Evolutionary conservation across 2,888 invertebrate genomes (phyloP).

Genomic region (Ctena decussata): DNA sequence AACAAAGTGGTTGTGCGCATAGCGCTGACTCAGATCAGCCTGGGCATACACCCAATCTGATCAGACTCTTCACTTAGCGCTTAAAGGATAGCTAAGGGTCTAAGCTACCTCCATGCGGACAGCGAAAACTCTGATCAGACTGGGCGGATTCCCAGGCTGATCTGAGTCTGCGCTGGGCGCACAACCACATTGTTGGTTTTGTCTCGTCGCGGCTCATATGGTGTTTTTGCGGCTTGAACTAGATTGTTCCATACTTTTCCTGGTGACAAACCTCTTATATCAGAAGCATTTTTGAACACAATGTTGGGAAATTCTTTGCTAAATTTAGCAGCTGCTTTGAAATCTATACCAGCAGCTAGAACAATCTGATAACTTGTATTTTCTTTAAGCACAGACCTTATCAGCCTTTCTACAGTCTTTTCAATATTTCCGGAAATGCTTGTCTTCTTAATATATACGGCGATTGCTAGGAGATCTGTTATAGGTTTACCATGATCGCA

Average conservation of each 20-base stretch:
- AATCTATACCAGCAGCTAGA: not conserved
- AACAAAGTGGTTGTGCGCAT: too few relatives aligned
- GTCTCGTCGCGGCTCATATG: too few relatives aligned
- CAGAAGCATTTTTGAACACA: not conserved
- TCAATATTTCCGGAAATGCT: not conserved
- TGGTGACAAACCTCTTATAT: slow-evolving; percentile 5
- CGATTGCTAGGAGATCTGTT: slow-evolving; percentile 46
- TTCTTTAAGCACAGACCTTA: slow-evolving; percentile 12
- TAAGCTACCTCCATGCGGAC: too few relatives aligned
- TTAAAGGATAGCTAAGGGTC: too few relatives aligned
- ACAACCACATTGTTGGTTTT: too few relatives aligned
- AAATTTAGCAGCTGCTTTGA: not conserved
- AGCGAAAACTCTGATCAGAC: too few relatives aligned
- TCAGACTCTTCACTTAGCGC: too few relatives aligned
- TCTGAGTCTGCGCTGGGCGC: too few relatives aligned
- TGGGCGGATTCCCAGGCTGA: too few relatives aligned
- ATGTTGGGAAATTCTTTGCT: not conserved
- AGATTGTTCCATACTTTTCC: slow-evolving; percentile 74
- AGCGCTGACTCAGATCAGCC: too few relatives aligned
- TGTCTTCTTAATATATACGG: not conserved
- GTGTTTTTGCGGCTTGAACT: slow-evolving; percentile 69
- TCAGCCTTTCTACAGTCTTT: not conserved
- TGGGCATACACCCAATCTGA: too few relatives aligned
- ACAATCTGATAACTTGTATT: not conserved
- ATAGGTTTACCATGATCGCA: slow-evolving; percentile 45